These are phyloP conservation scores for Jaculus jaculus DNA, from an alignment of 2,113 vertebrate species.

Conservation along the genomic window DNA sequence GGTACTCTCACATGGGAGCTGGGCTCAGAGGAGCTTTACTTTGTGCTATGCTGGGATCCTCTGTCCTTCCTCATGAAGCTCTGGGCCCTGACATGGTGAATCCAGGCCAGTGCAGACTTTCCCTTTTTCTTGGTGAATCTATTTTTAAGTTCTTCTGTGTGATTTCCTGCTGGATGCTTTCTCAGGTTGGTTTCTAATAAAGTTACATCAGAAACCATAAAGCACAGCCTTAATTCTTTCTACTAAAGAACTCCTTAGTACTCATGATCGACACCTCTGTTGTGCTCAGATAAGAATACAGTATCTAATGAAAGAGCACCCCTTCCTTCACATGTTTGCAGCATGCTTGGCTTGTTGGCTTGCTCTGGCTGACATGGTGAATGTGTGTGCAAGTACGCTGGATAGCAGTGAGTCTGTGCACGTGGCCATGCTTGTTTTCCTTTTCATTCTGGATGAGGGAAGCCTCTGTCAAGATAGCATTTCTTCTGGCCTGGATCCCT, in stretches of 20 bases:
- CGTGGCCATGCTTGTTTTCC: background rate
- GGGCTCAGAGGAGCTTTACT: background rate
- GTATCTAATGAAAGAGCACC: background rate
- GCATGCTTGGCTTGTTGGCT: background rate
- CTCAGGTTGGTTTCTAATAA: background rate
- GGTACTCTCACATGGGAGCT: no score
- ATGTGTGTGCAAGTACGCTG: background rate
- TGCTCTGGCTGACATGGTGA: background rate
- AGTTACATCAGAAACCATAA: background rate
- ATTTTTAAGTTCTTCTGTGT: background rate
- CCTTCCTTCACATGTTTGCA: background rate
- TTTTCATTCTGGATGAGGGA: background rate
- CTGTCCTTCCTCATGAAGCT: background rate
- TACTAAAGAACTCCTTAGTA: background rate
- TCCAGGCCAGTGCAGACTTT: background rate
- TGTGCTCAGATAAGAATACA: background rate
- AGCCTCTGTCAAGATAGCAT: background rate
- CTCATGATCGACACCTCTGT: rapidly evolving
- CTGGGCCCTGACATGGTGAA: no score
- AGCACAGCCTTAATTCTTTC: background rate
- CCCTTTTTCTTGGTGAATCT: background rate
- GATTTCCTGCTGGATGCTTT: background rate
- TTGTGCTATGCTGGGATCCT: rapidly evolving
- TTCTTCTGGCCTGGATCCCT: background rate
- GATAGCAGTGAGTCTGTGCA: no score